Evolutionary conservation across 2,113 vertebrate genomes (phyloP), one percentile per base, ranked within the genome.

Genomic region (Sturnus vulgaris): DNA sequence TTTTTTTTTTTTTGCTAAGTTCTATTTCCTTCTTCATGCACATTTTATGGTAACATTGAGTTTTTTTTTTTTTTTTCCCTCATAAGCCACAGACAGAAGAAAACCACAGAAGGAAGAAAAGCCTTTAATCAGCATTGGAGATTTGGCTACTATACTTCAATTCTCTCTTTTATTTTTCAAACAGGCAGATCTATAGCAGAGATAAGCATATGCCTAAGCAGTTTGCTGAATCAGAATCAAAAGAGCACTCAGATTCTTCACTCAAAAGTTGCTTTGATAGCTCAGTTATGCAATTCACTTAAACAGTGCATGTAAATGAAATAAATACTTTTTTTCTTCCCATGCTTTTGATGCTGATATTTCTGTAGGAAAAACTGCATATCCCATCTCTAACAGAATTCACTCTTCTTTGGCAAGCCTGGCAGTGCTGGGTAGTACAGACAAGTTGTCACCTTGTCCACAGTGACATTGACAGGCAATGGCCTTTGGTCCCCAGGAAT

Each of bases 141-240:
- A 82, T 90, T 90, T 90, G 71, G 91, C 94, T 94, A 75, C 91
- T 84, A 60, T 31, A 66, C 70, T 85, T 76, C 53, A 78, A 33
- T 75, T 82, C 70, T 83, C 63, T 77, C 90, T 92, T 78, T 68
- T 35, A 72, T 65, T 90, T 92, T 92, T 85, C 56, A 83, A 86
- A 21, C 47, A 88, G 86, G 65, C 83, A 90, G 94, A 94, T 94
- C 72, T 75, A 19, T 77, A 88, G 60, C 71, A 80, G 72, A 92
- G 96, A 95, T 96, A 94, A 94, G 88, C 52, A 52, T 30, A 65
- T 81, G 80, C 82, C 82, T 86, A 83, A 90, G 83, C 47, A 83
- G 83, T 71, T 71, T 83, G 39, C 72, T 96, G 95, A 92, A 92
- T 78, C 56, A 44, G 82, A 94, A 88, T 92, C 55, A 94, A 93